These are phyloP conservation scores for Aselliscus stoliczkanus DNA, from an alignment of 2,797 vertebrate species.

Conservation along the genomic window DNA sequence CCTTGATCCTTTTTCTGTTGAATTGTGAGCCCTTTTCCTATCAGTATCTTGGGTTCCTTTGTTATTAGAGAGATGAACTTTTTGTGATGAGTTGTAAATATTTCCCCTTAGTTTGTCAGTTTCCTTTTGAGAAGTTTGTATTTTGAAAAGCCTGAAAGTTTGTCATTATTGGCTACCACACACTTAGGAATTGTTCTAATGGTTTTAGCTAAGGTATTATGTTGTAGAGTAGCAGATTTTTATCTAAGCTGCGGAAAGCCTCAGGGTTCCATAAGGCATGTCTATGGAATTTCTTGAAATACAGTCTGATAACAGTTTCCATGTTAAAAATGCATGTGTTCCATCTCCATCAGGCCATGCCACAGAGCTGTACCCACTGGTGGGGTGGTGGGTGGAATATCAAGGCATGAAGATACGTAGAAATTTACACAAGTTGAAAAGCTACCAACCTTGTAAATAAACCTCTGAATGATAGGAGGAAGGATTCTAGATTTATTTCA, in stretches of 20 bases:
- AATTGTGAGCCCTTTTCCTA: not conserved
- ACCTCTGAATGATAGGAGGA: not conserved
- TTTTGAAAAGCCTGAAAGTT: conserved; percentile 47
- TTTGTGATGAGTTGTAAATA: not conserved
- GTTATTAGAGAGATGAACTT: not conserved
- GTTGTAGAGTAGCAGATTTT: conserved; percentile 25
- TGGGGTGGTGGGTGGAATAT: no score
- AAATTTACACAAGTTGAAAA: not conserved
- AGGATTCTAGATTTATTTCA: not conserved
- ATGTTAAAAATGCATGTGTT: conserved; percentile 41
- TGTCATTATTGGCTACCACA: not conserved
- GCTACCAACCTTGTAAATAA: not conserved
- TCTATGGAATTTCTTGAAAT: conserved; percentile 42
- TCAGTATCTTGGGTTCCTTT: not conserved
- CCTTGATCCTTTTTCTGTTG: not conserved
- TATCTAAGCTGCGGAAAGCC: conserved; percentile 38
- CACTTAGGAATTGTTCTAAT: conserved; percentile 3
- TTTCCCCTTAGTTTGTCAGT: not conserved
- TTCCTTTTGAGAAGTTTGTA: conserved; percentile 32
- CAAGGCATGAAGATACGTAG: not conserved
- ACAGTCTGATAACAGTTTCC: not conserved
- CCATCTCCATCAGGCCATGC: not conserved
- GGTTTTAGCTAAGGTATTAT: conserved; percentile 42
- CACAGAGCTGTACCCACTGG: not conserved
- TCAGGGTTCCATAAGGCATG: conserved; percentile 14